Evolutionary conservation across 2,113 vertebrate genomes (phyloP).

Genomic region (Echinops telfairi): DNA sequence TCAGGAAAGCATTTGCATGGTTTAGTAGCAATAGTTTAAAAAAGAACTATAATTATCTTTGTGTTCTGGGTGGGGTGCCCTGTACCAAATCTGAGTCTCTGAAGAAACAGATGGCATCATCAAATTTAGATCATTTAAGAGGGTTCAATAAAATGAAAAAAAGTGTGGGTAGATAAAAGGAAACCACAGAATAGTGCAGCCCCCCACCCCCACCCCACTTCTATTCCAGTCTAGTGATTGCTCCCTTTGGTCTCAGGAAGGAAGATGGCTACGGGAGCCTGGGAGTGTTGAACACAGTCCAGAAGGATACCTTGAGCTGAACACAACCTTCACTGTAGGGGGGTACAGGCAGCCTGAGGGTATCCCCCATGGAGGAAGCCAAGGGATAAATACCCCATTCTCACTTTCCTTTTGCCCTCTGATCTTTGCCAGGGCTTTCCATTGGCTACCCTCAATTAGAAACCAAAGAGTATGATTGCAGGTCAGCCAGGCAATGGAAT

Average conservation of each 20-base stretch:
- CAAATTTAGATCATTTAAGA: neutral
- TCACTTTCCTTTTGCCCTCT: neutral
- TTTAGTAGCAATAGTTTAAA: conserved; percentile 65
- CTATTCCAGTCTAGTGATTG: no score
- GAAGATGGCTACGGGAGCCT: neutral
- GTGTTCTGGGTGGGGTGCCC: neutral
- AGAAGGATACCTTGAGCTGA: neutral
- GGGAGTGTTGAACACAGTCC: neutral
- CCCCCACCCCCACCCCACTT: no score
- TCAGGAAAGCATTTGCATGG: conserved; percentile 64
- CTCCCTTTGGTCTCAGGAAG: neutral
- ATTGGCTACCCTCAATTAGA: neutral
- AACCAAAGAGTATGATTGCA: neutral
- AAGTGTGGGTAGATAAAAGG: no score
- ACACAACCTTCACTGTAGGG: no score
- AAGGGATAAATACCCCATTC: neutral
- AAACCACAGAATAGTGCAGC: no score
- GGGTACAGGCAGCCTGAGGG: no score
- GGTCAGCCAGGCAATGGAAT: neutral
- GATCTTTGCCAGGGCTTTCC: neutral
- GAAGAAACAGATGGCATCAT: neutral
- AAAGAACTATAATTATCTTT: neutral
- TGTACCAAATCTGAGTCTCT: neutral
- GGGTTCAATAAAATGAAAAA: no score
- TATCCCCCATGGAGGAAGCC: neutral